These are phyloP conservation scores for Chitala chitala DNA, from an alignment of 2,113 vertebrate genomes.

Conservation along the genomic window DNA sequence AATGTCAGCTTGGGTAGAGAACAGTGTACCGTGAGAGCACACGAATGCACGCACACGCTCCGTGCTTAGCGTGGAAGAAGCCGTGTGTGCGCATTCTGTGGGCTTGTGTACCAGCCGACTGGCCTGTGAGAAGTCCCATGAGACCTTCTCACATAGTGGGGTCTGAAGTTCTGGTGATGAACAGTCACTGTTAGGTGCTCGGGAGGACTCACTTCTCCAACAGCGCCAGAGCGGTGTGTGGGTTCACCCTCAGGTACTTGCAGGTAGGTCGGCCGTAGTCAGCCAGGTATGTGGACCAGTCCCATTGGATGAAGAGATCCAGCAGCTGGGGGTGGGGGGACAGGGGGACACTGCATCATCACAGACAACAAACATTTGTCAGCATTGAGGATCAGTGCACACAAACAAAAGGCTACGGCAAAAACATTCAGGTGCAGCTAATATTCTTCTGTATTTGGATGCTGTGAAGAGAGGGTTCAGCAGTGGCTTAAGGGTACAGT, in stretches of 20 bases:
- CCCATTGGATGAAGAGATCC: constrained; percentile 95
- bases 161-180: background rate
- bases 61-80: background rate
- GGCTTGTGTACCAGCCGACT: background rate
- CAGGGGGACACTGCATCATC: background rate
- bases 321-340: constrained; percentile 63
- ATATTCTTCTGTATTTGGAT: too few relatives aligned
- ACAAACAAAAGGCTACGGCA: too few relatives aligned
- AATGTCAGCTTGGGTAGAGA: background rate
- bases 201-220: constrained; percentile 85
- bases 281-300: constrained; percentile 91
- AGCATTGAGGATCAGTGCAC: too few relatives aligned
- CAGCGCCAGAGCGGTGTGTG: constrained; percentile 77
- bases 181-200: too few relatives aligned
- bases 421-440: too few relatives aligned
- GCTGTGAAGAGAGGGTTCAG: too few relatives aligned
- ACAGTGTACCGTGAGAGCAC: too few relatives aligned
- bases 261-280: constrained; percentile 87
- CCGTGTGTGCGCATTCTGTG: background rate
- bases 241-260: constrained; percentile 91
- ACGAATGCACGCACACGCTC: background rate
- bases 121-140: background rate
- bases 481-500: too few relatives aligned
- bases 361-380: background rate
- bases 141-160: background rate